Evolutionary conservation across 2,797 vertebrate species (phyloP).

Genomic region (Urophycis tenuis): DNA sequence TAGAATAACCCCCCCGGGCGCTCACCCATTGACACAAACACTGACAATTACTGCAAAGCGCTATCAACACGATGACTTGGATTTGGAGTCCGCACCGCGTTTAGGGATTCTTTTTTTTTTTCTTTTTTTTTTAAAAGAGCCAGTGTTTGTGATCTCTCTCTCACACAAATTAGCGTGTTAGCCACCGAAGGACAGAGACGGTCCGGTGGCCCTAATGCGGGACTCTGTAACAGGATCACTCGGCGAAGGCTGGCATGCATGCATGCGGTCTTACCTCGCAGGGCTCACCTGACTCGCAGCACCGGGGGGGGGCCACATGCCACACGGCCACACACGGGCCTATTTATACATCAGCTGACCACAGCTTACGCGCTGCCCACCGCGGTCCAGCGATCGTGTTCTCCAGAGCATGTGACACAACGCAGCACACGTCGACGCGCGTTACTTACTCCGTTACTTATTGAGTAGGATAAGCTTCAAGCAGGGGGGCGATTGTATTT

Average conservation of each 20-base stretch:
- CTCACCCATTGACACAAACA: slow-evolving; percentile 23
- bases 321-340: slow-evolving; percentile 26
- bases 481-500: not conserved
- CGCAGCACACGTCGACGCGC: not conserved
- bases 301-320: slow-evolving; percentile 28
- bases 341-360: slow-evolving; percentile 46
- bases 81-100: no score
- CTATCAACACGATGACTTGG: not conserved
- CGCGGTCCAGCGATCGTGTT: slow-evolving; percentile 18
- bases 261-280: slow-evolving; percentile 32
- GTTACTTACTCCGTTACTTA: not conserved
- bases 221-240: slow-evolving; percentile 42
- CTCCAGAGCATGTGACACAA: not conserved
- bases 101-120: no score
- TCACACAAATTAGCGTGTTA: slow-evolving; percentile 5
- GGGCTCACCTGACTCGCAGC: slow-evolving; percentile 25
- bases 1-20: slow-evolving; percentile 31
- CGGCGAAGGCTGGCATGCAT: slow-evolving; percentile 33
- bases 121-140: not conserved
- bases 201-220: slow-evolving; percentile 17
- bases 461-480: not conserved
- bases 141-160: no score
- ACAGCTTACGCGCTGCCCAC: slow-evolving; percentile 16
- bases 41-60: not conserved
- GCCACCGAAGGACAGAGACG: slow-evolving; percentile 1